phyloP scores from a whole-genome alignment of 2,888 invertebrate genomes.

The Brachyptera risi region DNA sequence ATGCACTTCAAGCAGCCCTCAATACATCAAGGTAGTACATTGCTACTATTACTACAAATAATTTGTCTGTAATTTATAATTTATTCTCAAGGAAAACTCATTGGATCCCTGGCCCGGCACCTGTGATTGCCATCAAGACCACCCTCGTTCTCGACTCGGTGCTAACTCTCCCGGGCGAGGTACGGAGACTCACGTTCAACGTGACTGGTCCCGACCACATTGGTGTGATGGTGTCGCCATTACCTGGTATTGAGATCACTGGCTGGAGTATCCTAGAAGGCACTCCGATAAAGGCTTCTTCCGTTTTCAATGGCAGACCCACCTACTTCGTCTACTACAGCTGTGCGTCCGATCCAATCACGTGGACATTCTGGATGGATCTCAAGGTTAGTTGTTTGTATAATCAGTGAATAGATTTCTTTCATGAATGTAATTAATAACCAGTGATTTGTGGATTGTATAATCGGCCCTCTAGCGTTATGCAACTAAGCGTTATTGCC shows the following conservation, averaged over 20 bases:
- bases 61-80: too few relatives aligned
- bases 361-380: slow-evolving; percentile 57
- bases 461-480: too few relatives aligned
- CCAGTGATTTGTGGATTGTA: too few relatives aligned
- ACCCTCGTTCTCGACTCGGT: slow-evolving; percentile 47
- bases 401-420: too few relatives aligned
- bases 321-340: slow-evolving; percentile 67
- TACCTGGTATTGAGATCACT: slow-evolving; percentile 50
- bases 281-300: slow-evolving; percentile 51
- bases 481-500: too few relatives aligned
- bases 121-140: slow-evolving; percentile 49
- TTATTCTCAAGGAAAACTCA: slow-evolving; percentile 51
- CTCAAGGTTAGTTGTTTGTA: too few relatives aligned
- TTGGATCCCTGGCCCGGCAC: slow-evolving; percentile 55
- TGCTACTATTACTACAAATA: too few relatives aligned
- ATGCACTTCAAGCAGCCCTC: too few relatives aligned
- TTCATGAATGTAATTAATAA: too few relatives aligned
- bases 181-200: slow-evolving; percentile 48
- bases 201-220: slow-evolving; percentile 63
- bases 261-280: slow-evolving; percentile 57
- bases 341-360: slow-evolving; percentile 55
- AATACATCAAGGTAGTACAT: too few relatives aligned
- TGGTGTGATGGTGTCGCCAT: slow-evolving; percentile 60
- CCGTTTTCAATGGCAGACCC: slow-evolving; percentile 52
- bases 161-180: slow-evolving; percentile 43